A percentile compares a stretch with the other conserved stretches of the same genome.
Conservation (phyloP, 2,113 vertebrate species). For the Cygnus buccinator region DNA sequence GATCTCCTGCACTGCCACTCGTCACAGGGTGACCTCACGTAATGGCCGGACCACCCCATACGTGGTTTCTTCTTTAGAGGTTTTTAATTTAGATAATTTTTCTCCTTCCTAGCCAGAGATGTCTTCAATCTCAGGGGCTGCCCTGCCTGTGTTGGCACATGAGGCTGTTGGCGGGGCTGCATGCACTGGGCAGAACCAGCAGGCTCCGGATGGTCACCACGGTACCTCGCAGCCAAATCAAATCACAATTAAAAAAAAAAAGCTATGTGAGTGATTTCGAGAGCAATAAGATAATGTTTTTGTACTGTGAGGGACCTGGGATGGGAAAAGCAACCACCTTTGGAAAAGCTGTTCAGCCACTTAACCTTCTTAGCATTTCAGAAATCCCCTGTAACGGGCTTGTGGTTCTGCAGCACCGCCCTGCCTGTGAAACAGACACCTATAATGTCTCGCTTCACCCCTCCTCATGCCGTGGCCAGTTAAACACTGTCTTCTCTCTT, state of each 20-base stretch:
- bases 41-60: not conserved
- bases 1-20: not conserved
- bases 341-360: conserved; percentile 41
- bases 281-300: conserved; percentile 48
- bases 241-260: conserved; percentile 35
- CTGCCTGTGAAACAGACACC: not conserved
- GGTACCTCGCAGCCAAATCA: not conserved
- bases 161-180: not conserved
- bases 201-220: not conserved
- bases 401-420: not conserved
- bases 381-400: conserved; percentile 50
- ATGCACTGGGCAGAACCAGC: not conserved
- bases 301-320: not conserved
- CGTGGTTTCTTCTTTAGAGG: not conserved
- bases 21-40: rapidly evolving
- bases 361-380: conserved; percentile 63
- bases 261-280: conserved; percentile 5
- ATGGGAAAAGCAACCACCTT: conserved; percentile 61
- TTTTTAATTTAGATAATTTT: not conserved
- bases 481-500: conserved; percentile 41
- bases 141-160: not conserved
- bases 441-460: conserved; percentile 34
- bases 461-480: conserved; percentile 19
- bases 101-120: not conserved
- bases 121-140: not conserved